Evolutionary conservation across 2,888 invertebrate species (phyloP).

Genomic region (Noctua janthe): DNA sequence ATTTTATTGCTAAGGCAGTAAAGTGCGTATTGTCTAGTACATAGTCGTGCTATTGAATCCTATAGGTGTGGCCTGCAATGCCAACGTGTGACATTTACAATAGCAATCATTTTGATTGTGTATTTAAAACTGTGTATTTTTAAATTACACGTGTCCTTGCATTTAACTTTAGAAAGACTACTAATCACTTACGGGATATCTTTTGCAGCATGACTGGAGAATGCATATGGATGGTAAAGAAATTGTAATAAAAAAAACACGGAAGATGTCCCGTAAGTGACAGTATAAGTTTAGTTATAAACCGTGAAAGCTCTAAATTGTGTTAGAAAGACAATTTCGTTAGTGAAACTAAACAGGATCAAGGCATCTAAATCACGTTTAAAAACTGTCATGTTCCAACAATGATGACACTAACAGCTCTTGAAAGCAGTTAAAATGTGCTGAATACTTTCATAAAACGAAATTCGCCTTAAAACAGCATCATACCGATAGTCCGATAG

Average conservation of each 20-base stretch:
- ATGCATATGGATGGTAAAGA: too few relatives aligned
- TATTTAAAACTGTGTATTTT: not conserved
- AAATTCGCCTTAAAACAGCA: not conserved
- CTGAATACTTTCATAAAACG: not conserved
- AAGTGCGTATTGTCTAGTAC: slow-evolving; percentile 30
- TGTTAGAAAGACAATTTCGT: not conserved
- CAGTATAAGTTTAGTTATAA: too few relatives aligned
- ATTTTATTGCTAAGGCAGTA: slow-evolving; percentile 37
- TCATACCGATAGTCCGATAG: not conserved
- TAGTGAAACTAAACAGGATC: not conserved
- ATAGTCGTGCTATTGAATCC: slow-evolving; percentile 19
- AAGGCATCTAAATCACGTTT: not conserved
- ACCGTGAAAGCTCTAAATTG: too few relatives aligned
- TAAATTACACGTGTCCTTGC: not conserved
- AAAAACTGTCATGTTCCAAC: not conserved
- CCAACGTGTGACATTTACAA: slow-evolving; percentile 22
- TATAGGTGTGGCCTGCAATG: slow-evolving; percentile 16
- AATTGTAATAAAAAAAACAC: too few relatives aligned
- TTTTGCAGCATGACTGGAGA: too few relatives aligned
- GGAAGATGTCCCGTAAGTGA: too few relatives aligned
- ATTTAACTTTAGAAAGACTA: not conserved
- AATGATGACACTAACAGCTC: not conserved
- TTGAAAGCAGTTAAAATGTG: not conserved
- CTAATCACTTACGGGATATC: too few relatives aligned
- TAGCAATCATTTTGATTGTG: slow-evolving; percentile 14